Percentiles rank a stretch among this genome's conserved stretches.
Evolutionary conservation across 2,888 invertebrate species (phyloP).

Genomic region (Orgyia antiqua): DNA sequence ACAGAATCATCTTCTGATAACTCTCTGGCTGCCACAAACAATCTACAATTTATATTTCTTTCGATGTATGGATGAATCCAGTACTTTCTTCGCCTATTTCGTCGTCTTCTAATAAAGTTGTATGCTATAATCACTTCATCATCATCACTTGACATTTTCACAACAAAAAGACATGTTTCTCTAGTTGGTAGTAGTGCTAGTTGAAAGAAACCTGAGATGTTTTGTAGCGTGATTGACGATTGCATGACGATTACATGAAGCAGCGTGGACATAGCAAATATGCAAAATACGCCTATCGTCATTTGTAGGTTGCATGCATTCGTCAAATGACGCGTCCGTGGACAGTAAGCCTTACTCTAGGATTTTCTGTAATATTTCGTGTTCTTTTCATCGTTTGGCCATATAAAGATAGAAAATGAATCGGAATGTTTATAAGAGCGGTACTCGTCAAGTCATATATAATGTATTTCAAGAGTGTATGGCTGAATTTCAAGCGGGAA

Average conservation of each 20-base stretch:
- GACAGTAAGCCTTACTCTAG: no score
- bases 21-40: constrained; percentile 9
- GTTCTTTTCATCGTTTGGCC: background rate
- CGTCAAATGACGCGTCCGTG: no score
- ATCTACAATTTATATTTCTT: constrained; percentile 7
- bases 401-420: background rate
- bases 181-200: no score
- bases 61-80: constrained; percentile 5
- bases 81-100: constrained; percentile 4
- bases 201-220: no score
- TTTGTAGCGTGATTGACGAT: no score
- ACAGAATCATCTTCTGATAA: constrained; percentile 7
- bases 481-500: constrained; percentile 2
- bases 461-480: constrained; percentile 1
- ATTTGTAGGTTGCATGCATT: no score
- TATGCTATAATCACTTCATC: constrained; percentile 11
- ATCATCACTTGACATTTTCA: constrained; percentile 10
- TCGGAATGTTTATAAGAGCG: constrained; percentile 1
- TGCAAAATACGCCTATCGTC: no score
- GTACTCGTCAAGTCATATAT: background rate
- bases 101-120: constrained; percentile 11
- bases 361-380: no score
- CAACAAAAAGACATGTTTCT: no score
- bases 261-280: no score
- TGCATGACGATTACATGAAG: no score